phyloP scores from a whole-genome alignment of 1,140 invertebrate genomes.

The Ridgeia piscesae region DNA sequence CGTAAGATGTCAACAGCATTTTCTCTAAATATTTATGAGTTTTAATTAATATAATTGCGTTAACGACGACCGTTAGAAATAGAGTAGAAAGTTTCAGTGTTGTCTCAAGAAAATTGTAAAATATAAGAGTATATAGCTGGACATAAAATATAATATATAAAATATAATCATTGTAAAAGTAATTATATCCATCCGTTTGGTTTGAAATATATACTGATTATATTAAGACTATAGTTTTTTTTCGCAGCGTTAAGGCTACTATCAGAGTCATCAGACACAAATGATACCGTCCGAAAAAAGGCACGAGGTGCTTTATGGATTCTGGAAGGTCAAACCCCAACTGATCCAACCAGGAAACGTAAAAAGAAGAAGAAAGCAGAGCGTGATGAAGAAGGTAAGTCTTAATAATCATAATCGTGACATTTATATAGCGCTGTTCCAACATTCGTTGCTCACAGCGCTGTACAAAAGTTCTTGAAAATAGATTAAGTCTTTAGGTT shows the following conservation, averaged over 20 bases:
- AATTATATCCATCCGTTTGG: neutral
- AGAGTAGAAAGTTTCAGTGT: neutral
- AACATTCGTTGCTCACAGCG: no score
- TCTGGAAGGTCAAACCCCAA: neutral
- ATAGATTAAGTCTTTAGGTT: no score
- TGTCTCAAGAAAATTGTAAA: neutral
- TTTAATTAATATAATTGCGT: neutral
- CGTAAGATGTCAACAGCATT: neutral
- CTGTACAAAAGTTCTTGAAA: no score
- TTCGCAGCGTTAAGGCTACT: neutral
- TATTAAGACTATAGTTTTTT: neutral
- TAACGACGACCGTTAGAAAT: neutral
- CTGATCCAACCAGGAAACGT: neutral
- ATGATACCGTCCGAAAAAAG: neutral
- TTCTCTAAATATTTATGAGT: neutral
- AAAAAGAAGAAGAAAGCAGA: neutral
- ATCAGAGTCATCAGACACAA: neutral
- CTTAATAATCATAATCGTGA: no score
- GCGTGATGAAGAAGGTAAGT: neutral
- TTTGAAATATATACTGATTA: neutral
- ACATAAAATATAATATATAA: neutral
- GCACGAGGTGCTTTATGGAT: slow-evolving; percentile 23
- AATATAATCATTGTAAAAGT: neutral
- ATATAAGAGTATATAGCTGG: neutral
- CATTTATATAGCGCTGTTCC: no score